Conservation (phyloP, 1,140 invertebrate genomes). For the Dendroctonus ponderosae region DNA sequence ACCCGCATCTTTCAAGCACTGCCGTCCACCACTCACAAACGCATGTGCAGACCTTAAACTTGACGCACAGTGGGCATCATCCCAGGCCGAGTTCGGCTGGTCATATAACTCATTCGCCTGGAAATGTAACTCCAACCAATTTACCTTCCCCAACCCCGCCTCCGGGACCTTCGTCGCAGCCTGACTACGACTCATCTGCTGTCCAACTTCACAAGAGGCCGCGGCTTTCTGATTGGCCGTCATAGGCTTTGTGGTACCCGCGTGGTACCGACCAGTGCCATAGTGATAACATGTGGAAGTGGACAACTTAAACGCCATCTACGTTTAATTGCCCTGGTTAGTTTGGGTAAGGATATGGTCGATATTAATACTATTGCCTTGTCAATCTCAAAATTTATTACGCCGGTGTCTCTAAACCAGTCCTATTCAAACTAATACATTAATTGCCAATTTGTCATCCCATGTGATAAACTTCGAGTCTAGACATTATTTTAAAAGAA, state of each 20-base stretch:
- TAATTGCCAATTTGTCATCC: conserved; percentile 50
- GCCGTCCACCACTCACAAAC: conserved; percentile 51
- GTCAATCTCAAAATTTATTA: too few species aligned
- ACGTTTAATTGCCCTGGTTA: neutral
- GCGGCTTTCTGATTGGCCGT: conserved; percentile 80
- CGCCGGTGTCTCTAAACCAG: too few species aligned
- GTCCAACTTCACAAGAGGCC: conserved; percentile 78
- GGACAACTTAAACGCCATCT: conserved; percentile 37
- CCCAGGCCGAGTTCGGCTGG: conserved; percentile 57
- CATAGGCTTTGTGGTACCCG: conserved; percentile 59
- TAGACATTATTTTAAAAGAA: conserved; percentile 40
- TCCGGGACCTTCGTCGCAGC: conserved; percentile 53
- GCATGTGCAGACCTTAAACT: conserved; percentile 52
- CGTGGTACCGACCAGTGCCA: conserved; percentile 46
- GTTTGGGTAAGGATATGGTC: neutral
- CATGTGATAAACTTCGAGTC: conserved; percentile 51
- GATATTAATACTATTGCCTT: too few species aligned
- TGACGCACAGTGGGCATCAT: conserved; percentile 48
- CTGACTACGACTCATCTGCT: conserved; percentile 74
- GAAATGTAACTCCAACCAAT: conserved; percentile 74
- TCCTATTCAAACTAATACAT: neutral
- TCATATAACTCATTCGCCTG: conserved; percentile 62
- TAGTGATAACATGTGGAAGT: conserved; percentile 48
- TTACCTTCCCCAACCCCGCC: conserved; percentile 65
- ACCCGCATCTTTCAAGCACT: conserved; percentile 50